Percentiles rank a stretch among this genome's conserved stretches.
Conservation (phyloP, 2,797 vertebrate genomes). For the Tolypeutes matacus region DNA sequence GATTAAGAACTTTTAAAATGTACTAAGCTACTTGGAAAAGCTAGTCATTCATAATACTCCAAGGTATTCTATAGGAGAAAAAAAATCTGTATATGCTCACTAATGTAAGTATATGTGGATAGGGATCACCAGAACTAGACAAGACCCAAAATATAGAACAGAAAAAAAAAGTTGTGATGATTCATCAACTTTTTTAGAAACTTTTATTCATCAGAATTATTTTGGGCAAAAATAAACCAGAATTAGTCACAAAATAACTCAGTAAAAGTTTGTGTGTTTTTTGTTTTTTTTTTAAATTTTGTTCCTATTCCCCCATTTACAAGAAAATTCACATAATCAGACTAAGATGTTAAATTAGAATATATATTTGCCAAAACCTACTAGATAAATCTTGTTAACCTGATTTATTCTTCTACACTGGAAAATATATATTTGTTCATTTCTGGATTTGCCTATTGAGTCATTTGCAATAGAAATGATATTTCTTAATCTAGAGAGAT, state of each 20-base stretch:
- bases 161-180: neutral
- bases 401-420: neutral
- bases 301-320: neutral
- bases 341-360: slow-evolving; percentile 40
- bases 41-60: neutral
- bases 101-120: neutral
- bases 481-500: slow-evolving; percentile 11
- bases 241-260: neutral
- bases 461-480: neutral
- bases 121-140: neutral
- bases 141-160: neutral
- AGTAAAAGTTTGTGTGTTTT: neutral
- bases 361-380: neutral
- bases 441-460: neutral
- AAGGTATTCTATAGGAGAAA: neutral
- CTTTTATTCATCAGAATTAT: slow-evolving; percentile 41
- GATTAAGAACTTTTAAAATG: neutral
- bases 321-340: slow-evolving; percentile 31
- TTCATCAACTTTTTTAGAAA: neutral
- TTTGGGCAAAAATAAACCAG: neutral
- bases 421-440: neutral
- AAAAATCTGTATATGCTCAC: neutral
- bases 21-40: neutral
- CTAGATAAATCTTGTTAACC: neutral
- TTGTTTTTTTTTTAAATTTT: neutral